Evolutionary conservation across 2,797 vertebrate genomes (phyloP), one percentile per base, ranked within the genome.

Genomic region (Parotocinclus haroldoi): DNA sequence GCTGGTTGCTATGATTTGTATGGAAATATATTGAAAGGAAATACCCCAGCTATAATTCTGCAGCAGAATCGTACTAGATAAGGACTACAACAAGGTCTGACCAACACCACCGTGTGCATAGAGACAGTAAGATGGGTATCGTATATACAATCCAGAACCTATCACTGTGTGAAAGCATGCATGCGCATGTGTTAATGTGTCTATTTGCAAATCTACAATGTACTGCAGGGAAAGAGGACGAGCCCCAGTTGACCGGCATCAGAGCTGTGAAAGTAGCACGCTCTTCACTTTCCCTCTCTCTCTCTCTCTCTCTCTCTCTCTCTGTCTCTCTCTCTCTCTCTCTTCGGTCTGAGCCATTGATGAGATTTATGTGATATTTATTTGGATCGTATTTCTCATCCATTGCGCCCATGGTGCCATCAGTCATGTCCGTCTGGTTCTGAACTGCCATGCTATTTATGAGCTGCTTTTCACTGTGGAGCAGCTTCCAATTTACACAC

Each of bases 141-240:
- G 5, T 27, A 5, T 2, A 5, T 27, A 27, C 27, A 27, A 2
- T 27, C 27, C 27, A 27, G 27, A 27, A 27, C 27, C 2, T 27
- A 27, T 27, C 27, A 5, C 27, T 27, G 27, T 27, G 27, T 27
- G 27, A 27, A 27, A 42, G 52, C 16, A 37, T 42, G 37, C 57
- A 27, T 62, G 27, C 19, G 45, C 51, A 53, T 53, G 51, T 66
- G 38, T 66, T 49, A 56, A 66, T 50, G 40, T 56, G 49, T 17
- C 65, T 74, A 16, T 61, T 71, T 42, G 69, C 69, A 70, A 56
- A 19, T 42, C 54, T 69, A 68, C 71, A 80, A 74, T 66, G 68
- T 83, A 27, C 27, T 85, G 86, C 83, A 81, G 86, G 81, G 79
- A 82, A 84, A 79, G 68, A 84, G 81, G 80, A 85, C 76, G 37